Evolutionary conservation across 2,888 invertebrate genomes (phyloP).

Genomic region (Oegoconia quadripuncta): DNA sequence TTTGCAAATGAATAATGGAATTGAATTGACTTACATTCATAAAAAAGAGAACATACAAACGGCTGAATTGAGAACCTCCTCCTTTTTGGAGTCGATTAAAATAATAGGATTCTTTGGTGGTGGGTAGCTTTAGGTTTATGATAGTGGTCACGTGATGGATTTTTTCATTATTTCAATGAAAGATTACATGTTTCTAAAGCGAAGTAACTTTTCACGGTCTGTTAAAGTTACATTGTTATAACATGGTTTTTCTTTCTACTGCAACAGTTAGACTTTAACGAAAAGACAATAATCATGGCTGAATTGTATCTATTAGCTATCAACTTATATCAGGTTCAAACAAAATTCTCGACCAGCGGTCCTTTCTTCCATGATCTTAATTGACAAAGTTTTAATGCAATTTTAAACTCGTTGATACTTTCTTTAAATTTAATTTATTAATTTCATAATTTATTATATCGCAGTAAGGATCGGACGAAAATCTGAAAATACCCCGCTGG

Average conservation of each 20-base stretch:
- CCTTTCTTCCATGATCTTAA: slow-evolving; percentile 51
- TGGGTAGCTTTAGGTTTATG: too few relatives aligned
- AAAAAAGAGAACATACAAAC: too few relatives aligned
- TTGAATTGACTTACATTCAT: too few relatives aligned
- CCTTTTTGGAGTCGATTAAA: too few relatives aligned
- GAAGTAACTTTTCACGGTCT: slow-evolving; percentile 50
- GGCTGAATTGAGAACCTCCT: too few relatives aligned
- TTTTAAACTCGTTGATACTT: slow-evolving; percentile 16
- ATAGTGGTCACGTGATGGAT: too few relatives aligned
- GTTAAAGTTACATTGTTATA: slow-evolving; percentile 53
- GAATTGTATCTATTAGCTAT: slow-evolving; percentile 63
- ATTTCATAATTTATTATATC: slow-evolving; percentile 56
- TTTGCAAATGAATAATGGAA: too few relatives aligned
- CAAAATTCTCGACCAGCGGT: slow-evolving; percentile 64
- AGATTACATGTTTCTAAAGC: slow-evolving; percentile 58
- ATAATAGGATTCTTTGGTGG: too few relatives aligned
- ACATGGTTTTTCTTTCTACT: slow-evolving; percentile 46
- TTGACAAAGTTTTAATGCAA: slow-evolving; percentile 48
- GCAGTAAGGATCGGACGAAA: slow-evolving; percentile 77
- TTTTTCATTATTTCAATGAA: slow-evolving; percentile 65
- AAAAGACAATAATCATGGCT: slow-evolving; percentile 61
- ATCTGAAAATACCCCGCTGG: slow-evolving; percentile 71
- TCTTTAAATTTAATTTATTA: slow-evolving; percentile 32
- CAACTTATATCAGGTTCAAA: slow-evolving; percentile 69
- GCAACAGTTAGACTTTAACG: slow-evolving; percentile 56